A percentile compares a stretch with the other conserved stretches of the same genome.
phyloP scores from a whole-genome alignment of 2,113 vertebrate species.

The Sus scrofa region T2T-Sscrofa CM000828.6:43393001-43393500 shows the following conservation, averaged over 20 bases:
- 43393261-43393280: constrained; percentile 46
- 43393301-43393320: neutral
- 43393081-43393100: neutral
- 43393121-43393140: neutral
- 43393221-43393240: constrained; percentile 39
- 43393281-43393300: constrained; percentile 10
- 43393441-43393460: constrained; percentile 55
- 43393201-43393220: constrained; percentile 37
- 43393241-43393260: neutral
- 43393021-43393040: constrained; percentile 5
- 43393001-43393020: neutral
- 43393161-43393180: constrained; percentile 18
- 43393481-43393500: constrained; percentile 49
- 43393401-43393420: neutral
- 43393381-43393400: constrained; percentile 19
- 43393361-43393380: constrained; percentile 20
- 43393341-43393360: neutral
- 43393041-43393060: constrained; percentile 15
- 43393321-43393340: constrained; percentile 9
- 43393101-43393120: constrained; percentile 45
- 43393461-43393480: constrained; percentile 31
- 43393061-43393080: neutral
- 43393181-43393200: constrained; percentile 57
- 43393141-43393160: neutral
- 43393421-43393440: constrained; percentile 27